A percentile compares a stretch with the other conserved stretches of the same genome.
Evolutionary conservation across 1,140 invertebrate species (phyloP).

Genomic region (Oncopodura yosiiana): DNA sequence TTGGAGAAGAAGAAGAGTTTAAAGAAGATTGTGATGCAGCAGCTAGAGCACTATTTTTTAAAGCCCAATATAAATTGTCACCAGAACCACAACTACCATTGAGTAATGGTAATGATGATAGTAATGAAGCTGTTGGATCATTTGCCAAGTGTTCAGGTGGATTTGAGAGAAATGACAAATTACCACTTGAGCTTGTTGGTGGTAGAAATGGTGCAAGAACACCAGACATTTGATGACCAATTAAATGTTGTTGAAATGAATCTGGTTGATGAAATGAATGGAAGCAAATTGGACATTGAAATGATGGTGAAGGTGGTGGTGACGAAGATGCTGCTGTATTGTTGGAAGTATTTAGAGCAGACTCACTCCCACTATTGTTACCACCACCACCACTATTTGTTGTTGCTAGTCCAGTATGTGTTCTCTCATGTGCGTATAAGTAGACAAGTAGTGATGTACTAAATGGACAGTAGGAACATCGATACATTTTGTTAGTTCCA

Average conservation of each 20-base stretch:
- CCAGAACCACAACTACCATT: constrained; percentile 13
- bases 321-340: constrained; percentile 19
- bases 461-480: constrained; percentile 78
- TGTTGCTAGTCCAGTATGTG: constrained; percentile 51
- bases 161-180: not conserved
- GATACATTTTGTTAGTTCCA: constrained; percentile 57
- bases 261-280: constrained; percentile 49
- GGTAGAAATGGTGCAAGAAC: constrained; percentile 39
- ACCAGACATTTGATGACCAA: constrained; percentile 50
- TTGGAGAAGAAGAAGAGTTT: too few relatives aligned
- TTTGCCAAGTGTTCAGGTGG: not conserved
- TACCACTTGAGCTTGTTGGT: constrained; percentile 5
- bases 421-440: constrained; percentile 79
- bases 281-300: constrained; percentile 52
- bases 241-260: constrained; percentile 50
- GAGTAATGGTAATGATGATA: constrained; percentile 10
- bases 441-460: constrained; percentile 79
- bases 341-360: constrained; percentile 9
- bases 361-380: constrained; percentile 18
- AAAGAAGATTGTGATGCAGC: too few relatives aligned
- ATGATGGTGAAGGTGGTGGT: constrained; percentile 32
- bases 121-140: not conserved
- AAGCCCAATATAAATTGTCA: constrained; percentile 21
- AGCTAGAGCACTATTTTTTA: constrained; percentile 12
- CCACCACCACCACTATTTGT: constrained; percentile 15